phyloP scores from a whole-genome alignment of 2,888 invertebrate genomes.

The Congeria kusceri region DNA sequence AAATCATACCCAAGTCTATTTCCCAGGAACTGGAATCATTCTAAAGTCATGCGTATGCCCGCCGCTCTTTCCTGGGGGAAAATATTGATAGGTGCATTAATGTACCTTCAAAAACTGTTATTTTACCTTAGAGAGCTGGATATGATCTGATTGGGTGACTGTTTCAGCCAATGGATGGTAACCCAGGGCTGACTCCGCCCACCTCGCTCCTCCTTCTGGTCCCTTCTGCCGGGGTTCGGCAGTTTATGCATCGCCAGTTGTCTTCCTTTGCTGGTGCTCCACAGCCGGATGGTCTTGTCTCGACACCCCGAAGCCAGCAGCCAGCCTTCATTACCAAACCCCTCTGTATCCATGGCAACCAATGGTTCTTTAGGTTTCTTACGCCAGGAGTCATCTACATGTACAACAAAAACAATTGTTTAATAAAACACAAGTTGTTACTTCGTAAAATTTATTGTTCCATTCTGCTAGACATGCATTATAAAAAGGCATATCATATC shows the following conservation, averaged over 20 bases:
- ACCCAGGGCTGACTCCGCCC: slow-evolving; percentile 77
- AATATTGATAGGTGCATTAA: too few species aligned
- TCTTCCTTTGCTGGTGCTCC: slow-evolving; percentile 78
- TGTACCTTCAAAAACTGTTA: background rate
- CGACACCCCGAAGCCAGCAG: slow-evolving; percentile 90
- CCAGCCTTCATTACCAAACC: slow-evolving; percentile 80
- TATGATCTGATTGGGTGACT: slow-evolving; percentile 69
- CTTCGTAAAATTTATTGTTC: too few species aligned
- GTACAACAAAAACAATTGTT: too few species aligned
- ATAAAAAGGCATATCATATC: too few species aligned
- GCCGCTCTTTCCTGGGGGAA: too few species aligned
- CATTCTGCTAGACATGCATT: too few species aligned
- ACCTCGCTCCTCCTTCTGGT: slow-evolving; percentile 66
- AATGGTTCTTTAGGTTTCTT: slow-evolving; percentile 27
- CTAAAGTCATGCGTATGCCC: too few species aligned
- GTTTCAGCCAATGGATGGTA: slow-evolving; percentile 87
- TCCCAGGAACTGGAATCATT: too few species aligned
- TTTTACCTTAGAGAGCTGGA: slow-evolving; percentile 77
- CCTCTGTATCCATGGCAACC: slow-evolving; percentile 4
- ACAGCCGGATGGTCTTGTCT: slow-evolving; percentile 87
- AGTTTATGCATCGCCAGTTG: slow-evolving; percentile 71
- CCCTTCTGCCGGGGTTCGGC: slow-evolving; percentile 67
- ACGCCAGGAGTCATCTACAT: slow-evolving; percentile 56
- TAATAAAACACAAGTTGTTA: too few species aligned
- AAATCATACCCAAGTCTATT: too few species aligned